Percentiles rank a stretch among this genome's conserved stretches.
Conservation (phyloP, 1,140 invertebrate genomes). For the Hyphantria cunea region DNA sequence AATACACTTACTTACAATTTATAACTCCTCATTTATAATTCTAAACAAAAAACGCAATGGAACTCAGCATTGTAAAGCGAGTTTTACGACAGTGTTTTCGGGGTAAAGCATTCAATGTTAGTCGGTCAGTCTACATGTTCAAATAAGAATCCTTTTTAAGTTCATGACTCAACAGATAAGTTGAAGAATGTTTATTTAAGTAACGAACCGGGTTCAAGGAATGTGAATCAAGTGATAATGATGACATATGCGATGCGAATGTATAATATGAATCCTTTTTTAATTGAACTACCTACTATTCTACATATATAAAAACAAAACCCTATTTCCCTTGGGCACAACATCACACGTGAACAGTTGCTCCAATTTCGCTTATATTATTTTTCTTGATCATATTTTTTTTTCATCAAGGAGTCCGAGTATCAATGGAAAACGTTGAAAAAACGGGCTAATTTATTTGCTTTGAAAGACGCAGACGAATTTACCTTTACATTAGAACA, state of each 20-base stretch:
- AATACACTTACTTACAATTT: constrained; percentile 9
- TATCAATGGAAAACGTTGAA: too few relatives aligned
- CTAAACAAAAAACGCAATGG: constrained; percentile 1
- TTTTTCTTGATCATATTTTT: too few relatives aligned
- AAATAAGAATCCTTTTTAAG: constrained; percentile 63
- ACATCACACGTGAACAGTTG: too few relatives aligned
- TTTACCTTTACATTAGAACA: too few relatives aligned
- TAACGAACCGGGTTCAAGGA: constrained; percentile 32
- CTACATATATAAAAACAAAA: too few relatives aligned
- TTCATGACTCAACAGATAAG: constrained; percentile 55
- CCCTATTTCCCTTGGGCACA: too few relatives aligned
- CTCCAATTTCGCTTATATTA: too few relatives aligned
- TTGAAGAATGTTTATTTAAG: constrained; percentile 39
- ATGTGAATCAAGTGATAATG: constrained; percentile 23
- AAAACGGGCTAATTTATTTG: too few relatives aligned
- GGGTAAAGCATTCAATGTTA: constrained; percentile 35
- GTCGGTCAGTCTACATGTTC: constrained; percentile 59
- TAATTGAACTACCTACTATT: neutral
- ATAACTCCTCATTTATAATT: neutral
- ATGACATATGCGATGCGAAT: neutral
- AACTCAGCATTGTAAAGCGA: neutral
- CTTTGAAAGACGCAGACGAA: too few relatives aligned
- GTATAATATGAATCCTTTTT: neutral
- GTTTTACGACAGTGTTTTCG: neutral
- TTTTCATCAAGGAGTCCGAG: too few relatives aligned